Base-by-base conservation (phyloP, 2,797 vertebrate species). In the Cynodonichthys magdalenae region DNA sequence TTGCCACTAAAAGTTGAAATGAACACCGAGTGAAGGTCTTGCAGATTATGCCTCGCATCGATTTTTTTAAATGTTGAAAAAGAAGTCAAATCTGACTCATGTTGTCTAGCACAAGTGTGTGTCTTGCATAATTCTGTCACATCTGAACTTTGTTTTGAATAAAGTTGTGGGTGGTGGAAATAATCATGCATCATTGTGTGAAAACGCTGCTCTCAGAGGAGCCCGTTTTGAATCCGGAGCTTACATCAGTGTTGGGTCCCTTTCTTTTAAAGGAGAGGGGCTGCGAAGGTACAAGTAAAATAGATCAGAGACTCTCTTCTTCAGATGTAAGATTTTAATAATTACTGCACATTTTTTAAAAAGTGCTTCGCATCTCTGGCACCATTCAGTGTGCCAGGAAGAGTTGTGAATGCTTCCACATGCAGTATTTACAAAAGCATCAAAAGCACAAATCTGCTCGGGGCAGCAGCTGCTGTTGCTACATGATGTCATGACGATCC, bases 301-400 rank as follows among this genome's bases (percentile, higher is more conserved):
- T 60, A 73, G 70, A 81, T 84, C 67, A 75, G 48, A 66, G 59
- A 53, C 24, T 55, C 71, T 78, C 71, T 65, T 62, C 46, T 57
- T 53, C 56, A 61, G 70, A 83, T 59, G 61, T 64, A 50, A 17
- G 34, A 11, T 74, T 78, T 75, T 77, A 79, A 81, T 86, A 77
- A 87, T 86, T 77, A 80, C 67, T 65, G 77, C 69, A 81, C 55
- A 69, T 66, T 82, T 76, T 47, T 17, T 44, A 15, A 15, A 71
- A 75, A 68, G 55, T 47, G 41, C 69, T 39, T 39, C 31, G 64
- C 52, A 52, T 73, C 66, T 17, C 9, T 56, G 55, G 51, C 64
- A 27, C 56, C 24, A 83, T 81, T 86, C 59, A 83, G 11, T 9
- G 51, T 74, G 58, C 55, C 85, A 86, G 85, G 84, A 90, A 88